Percentiles rank a stretch among this genome's conserved stretches.
phyloP scores from a whole-genome alignment of 2,888 invertebrate genomes.

The Lithodes maja region DNA sequence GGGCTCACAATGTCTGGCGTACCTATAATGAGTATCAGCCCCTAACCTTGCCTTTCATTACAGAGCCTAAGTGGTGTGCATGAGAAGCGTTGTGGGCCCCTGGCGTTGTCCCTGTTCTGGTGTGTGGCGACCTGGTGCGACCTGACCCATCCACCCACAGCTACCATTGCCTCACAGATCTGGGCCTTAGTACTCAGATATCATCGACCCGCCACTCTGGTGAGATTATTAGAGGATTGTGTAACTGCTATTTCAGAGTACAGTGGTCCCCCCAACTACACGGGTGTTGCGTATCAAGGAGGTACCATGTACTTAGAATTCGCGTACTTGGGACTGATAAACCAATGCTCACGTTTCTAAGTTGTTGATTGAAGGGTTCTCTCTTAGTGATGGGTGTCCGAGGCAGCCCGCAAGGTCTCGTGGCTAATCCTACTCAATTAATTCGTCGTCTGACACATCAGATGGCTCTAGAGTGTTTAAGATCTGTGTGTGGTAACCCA shows the following conservation, averaged over 20 bases:
- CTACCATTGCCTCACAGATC: constrained; percentile 13
- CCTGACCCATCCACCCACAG: constrained; percentile 39
- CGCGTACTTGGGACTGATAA: no score
- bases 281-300: not conserved
- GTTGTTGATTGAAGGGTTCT: no score
- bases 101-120: constrained; percentile 48
- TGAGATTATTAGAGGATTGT: constrained; percentile 6
- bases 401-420: no score
- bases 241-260: no score
- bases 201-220: constrained; percentile 19
- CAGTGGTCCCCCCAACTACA: not conserved
- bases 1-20: no score
- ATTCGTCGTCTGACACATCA: no score
- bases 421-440: no score
- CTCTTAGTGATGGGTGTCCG: no score
- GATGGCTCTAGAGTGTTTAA: no score
- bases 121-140: constrained; percentile 52
- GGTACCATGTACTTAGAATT: no score
- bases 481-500: no score
- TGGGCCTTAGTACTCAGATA: constrained; percentile 40
- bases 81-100: constrained; percentile 46
- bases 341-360: no score
- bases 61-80: constrained; percentile 48
- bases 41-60: not conserved
- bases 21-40: not conserved